phyloP scores from a whole-genome alignment of 2,888 invertebrate species.

The Aelia acuminata region DNA sequence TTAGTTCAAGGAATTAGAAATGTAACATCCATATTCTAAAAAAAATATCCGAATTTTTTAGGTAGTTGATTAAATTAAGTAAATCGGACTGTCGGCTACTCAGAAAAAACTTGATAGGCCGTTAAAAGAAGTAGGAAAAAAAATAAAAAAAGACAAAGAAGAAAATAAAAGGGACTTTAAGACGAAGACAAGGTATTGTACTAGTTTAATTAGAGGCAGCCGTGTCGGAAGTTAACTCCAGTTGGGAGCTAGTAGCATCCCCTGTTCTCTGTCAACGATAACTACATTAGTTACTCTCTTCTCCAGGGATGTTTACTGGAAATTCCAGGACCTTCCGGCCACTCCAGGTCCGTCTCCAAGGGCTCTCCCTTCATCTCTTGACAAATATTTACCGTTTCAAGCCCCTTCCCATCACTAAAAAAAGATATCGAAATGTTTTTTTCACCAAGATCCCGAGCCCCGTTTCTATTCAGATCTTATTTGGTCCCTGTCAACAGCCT shows the following conservation, averaged over 20 bases:
- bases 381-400: conserved; percentile 41
- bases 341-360: not conserved
- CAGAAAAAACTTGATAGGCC: not conserved
- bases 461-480: conserved; percentile 21
- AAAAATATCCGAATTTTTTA: no score
- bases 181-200: not conserved
- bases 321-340: not conserved
- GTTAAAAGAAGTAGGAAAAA: not conserved
- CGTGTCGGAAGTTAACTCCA: not conserved
- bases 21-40: no score
- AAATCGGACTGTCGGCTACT: not conserved
- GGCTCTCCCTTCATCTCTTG: not conserved
- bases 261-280: not conserved
- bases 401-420: not conserved
- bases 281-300: not conserved
- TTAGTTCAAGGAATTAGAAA: no score
- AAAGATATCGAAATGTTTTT: conserved; percentile 11
- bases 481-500: not conserved
- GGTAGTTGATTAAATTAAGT: not conserved
- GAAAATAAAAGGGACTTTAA: not conserved
- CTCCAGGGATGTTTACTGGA: not conserved
- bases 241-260: not conserved
- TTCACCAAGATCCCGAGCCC: not conserved
- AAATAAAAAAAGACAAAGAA: not conserved
- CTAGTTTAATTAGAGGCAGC: not conserved